Base-by-base conservation (phyloP, 1,140 invertebrate species). In the Solenopsis fugax region DNA sequence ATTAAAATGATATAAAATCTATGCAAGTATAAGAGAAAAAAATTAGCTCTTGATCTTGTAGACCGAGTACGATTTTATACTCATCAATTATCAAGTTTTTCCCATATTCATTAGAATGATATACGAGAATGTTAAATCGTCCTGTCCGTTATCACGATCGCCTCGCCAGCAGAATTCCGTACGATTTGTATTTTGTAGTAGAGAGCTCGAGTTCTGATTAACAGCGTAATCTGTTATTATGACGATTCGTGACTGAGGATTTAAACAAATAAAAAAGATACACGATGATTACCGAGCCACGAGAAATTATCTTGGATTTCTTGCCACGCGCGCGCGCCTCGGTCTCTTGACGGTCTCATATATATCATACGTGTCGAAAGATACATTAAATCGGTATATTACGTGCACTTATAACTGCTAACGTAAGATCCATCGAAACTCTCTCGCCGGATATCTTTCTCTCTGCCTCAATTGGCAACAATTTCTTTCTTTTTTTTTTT, bases 181-280 rank as follows among this genome's bases (percentile, higher is more conserved):
- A 77, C 16, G 56, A 45, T 77, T 75, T 54, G 34, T 21, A 52
- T 29, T 77, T 75, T 54, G 34, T 21, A 52, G 58, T 58, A 75
- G 54, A 73, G 54, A 41, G 5, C 34, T 75, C 52, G 29, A 18
- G 37, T 62, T 48, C 48, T 62, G 54, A 16, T 13, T 41, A 58
- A 76, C 54, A 62, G 54, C 37, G 18, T 34, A 77, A 62, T 77
- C 75, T 77, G 58, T 41, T 77, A 62, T 77, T 77, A 45, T 62
- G 58, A 77, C 37, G 37, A 29, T 62, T 77, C 75, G 56, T 77
- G 75, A 77, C 58, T 48, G 58, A 77, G 29, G 58, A 77, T 77
- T 64, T 29, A 77, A 77, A 77, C 56, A 77, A 77, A 77, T 77
- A 62, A 62, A 64, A 64, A 64, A 64, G 56, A 77, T 77, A 77